Evolutionary conservation across 2,888 invertebrate species (phyloP), one percentile per base, ranked within the genome.

Genomic region (Scaptodrosophila latifasciaeformis): DNA sequence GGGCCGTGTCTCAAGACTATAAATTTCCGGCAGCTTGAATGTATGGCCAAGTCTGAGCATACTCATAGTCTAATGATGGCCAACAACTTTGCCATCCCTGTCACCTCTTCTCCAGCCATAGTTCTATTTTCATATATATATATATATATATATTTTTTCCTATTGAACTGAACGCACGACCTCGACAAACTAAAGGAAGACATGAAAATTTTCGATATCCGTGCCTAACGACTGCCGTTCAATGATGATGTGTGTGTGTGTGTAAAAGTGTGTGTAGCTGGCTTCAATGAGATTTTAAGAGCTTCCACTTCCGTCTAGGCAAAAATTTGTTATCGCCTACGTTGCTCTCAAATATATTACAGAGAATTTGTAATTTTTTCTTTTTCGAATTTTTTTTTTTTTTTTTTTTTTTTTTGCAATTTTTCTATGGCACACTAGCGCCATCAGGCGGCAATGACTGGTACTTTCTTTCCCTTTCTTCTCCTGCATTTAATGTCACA

Each of bases 181-280:
- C 70, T 70, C 80, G 75, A 80, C 75, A 75, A 75, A 75, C 75
- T 80, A 74, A 80, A 80, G 80, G 75, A 80, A 75, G 75, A 80
- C 80, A 80, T 75, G 81, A 71, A 75, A 74, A 77, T 75, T 70
- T 75, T 80, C 75, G 70, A 75, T 75, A 75, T 75, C 75, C 75
- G 70, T 76, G 77, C 79, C 72, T 72, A 78, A 72, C 72, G 72
- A 72, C 68, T 78, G 47, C 61, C 63, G 68, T 9, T 10, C 37
- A 10, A 17, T 9, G 37, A 10, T 5, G 37, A 6, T 1, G 37
- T 1, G 13, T 2, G 5, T 17, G 10, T 39, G 18, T 2, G 24
- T 18, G 13, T 6, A n/a, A 17, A 24, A 21, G 31, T 5, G 29
- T 13, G 7, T 13, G 37, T 21, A 13, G 48, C 54, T 54, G 47